Evolutionary conservation across 2,113 vertebrate species (phyloP).

Genomic region (Brachionichthys hirsutus): DNA sequence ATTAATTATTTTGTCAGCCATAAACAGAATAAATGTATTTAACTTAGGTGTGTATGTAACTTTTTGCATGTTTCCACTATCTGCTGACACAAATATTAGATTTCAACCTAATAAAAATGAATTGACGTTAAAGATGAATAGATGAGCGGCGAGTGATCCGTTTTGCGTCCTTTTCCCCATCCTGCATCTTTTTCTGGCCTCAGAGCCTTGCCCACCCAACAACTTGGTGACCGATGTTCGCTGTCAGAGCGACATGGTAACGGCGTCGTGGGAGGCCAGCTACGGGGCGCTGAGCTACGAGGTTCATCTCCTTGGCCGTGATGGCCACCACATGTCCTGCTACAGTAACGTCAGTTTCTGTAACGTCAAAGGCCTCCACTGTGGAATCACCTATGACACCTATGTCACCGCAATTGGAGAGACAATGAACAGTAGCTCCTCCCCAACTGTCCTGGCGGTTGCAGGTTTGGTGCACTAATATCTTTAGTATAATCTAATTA

Average conservation of each 20-base stretch:
- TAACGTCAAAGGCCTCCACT: constrained; percentile 65
- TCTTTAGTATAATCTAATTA: too few relatives aligned
- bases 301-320: constrained; percentile 48
- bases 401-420: constrained; percentile 57
- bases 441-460: constrained; percentile 42
- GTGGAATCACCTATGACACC: constrained; percentile 69
- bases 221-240: constrained; percentile 44
- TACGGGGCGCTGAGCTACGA: constrained; percentile 59
- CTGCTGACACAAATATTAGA: not conserved
- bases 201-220: constrained; percentile 76
- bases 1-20: too few relatives aligned
- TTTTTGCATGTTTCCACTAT: not conserved
- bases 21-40: too few relatives aligned
- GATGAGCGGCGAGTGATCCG: too few relatives aligned
- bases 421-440: constrained; percentile 62
- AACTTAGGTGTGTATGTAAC: too few relatives aligned
- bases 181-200: constrained; percentile 1
- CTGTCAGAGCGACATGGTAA: constrained; percentile 34
- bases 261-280: constrained; percentile 72
- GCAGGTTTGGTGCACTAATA: constrained; percentile 65
- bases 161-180: not conserved
- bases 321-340: constrained; percentile 67
- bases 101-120: too few relatives aligned
- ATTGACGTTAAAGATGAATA: too few relatives aligned
- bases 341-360: constrained; percentile 61